Base-by-base conservation (phyloP, 2,888 invertebrate species). In the Cephus spinipes region DNA sequence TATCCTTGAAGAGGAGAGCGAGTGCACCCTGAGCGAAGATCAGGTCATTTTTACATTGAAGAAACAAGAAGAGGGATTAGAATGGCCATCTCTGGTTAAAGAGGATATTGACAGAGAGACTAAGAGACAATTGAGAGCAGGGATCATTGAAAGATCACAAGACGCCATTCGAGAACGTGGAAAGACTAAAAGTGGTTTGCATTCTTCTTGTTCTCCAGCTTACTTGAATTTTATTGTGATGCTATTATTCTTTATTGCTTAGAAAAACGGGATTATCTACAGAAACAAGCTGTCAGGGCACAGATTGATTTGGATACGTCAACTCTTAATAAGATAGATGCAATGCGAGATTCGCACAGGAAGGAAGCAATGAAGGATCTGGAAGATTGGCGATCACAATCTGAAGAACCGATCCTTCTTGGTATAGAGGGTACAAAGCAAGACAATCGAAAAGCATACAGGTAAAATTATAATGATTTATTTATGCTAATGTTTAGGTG, bases 291-390 rank as follows among this genome's bases (percentile, higher is more conserved):
- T 9, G 93, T 95, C 0, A 92, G 92, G 74, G 93, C 94, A 86
- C 94, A 95, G 88, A 94, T 95, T 83, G 91, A 92, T 83, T 90
- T 94, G 23, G 94, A 95, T 83, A 92, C 93, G 0, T 91, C 92
- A 82, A 94, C 94, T 74, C 93, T 95, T 81, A 90, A 93, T 69
- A 87, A 93, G 82, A 96, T 97, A 91, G 94, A 95, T 79, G 89
- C 92, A 1, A 93, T 95, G 74, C 94, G 94, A 87, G 93, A 95
- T 82, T 88, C 90, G 0, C 95, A 95, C 88, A 93, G 94, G 82
- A 92, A 92, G 74, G 93, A 93, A 86, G 95, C 95, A 3, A 94
- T 96, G 92, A 92, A 93, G 1, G 94, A 95, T 81, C 91, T 96
- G 71, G 94, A 95, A 86, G 92, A 93, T 77, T 96, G 94, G 94